Evolutionary conservation across 2,888 invertebrate genomes (phyloP), one percentile per base, ranked within the genome.

Genomic region (Hirtodrosophila confusa): DNA sequence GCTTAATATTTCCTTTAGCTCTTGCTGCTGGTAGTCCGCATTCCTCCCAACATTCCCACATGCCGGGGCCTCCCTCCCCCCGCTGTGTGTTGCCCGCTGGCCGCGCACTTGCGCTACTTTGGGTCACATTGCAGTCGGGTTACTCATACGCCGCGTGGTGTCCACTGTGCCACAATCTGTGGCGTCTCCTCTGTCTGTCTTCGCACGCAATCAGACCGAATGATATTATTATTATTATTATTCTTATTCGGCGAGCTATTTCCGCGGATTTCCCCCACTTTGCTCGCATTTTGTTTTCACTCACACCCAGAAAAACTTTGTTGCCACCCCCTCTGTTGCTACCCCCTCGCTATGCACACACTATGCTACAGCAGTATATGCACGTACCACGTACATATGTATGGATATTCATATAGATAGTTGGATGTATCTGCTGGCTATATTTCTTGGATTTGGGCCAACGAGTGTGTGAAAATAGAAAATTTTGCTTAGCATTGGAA

Each of bases 401-500:
- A 53, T 53, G 48, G 45, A 51, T 69, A 53, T 58, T 45, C 45
- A 51, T 65, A 73, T 65, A 86, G 70, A 68, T 85, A 65, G 76
- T 58, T 56, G 41, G 56, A 39, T 60, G 41, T 73, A 61, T 71
- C 45, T 71, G 53, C 68, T 64, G 66, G 73, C 80, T 77, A 86
- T 82, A 86, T 70, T 73, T 88, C 86, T 84, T 84, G 87, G 84
- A 88, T 85, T 80, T 87, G 82, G 75, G 84, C 88, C 84, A 84
- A 84, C 78, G 58, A 77, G 85, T 88, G 88, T 87, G 84, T 85
- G 87, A 87, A 82, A 84, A 84, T 87, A 88, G 88, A 88, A 88
- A 86, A 88, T 86, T 72, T 69, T 69, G 78, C 82, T 71, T 69
- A 65, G 71, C 74, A 70, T 84, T 80, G 83, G 88, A 83, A 84